Evolutionary conservation across 2,113 vertebrate genomes (phyloP).

Genomic region (Crocuta crocuta): DNA sequence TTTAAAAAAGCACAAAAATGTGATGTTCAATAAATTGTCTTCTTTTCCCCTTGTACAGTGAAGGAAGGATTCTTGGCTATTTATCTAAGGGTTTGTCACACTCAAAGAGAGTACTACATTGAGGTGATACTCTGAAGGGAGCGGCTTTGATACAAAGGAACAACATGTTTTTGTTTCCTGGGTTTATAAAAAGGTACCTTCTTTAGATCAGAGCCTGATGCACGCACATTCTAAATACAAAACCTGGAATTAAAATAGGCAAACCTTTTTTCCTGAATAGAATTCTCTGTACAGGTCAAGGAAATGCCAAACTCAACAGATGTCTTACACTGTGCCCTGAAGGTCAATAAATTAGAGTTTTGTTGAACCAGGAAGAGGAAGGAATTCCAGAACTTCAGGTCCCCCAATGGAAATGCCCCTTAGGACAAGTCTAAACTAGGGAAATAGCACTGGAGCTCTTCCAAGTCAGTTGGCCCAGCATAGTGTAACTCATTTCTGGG

Average conservation of each 20-base stretch:
- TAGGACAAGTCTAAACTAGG: conserved; percentile 81
- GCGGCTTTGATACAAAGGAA: background rate
- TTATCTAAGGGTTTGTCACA: conserved; percentile 34
- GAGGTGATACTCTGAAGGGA: background rate
- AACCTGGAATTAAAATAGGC: conserved; percentile 23
- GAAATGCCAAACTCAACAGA: conserved; percentile 75
- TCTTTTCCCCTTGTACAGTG: background rate
- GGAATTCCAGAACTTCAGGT: conserved; percentile 81
- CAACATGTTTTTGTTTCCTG: background rate
- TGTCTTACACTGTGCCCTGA: conserved; percentile 75
- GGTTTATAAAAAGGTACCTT: background rate
- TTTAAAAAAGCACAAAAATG: background rate
- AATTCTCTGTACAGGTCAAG: conserved; percentile 72
- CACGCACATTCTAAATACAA: background rate
- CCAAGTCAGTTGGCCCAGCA: conserved; percentile 75
- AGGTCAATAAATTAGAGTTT: conserved; percentile 79
- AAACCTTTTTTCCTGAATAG: conserved; percentile 8
- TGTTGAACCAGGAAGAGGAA: conserved; percentile 82
- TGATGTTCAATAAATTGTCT: background rate
- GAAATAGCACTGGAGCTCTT: conserved; percentile 74
- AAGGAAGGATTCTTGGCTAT: background rate
- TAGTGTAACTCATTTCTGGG: conserved; percentile 78
- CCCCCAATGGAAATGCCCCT: conserved; percentile 81
- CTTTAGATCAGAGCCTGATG: background rate
- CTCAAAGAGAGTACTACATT: background rate